Evolutionary conservation across 2,797 vertebrate species (phyloP).

Genomic region (Falco naumanni): DNA sequence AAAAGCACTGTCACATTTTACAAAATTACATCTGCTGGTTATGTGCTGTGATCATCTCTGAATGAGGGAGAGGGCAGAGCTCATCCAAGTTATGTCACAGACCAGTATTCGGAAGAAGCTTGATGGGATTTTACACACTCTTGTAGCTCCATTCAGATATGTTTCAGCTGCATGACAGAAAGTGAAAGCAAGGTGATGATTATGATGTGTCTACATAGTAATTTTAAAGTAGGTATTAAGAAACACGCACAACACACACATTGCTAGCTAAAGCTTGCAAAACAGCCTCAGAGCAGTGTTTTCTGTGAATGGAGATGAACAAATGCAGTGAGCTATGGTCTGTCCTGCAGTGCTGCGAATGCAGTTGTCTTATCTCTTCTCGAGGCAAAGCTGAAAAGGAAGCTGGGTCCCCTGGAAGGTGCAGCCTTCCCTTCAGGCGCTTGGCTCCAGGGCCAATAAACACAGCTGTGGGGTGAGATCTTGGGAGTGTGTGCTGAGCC

Average conservation of each 20-base stretch:
- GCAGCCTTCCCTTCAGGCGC: background rate
- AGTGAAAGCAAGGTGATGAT: background rate
- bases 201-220: background rate
- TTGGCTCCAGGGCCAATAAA: rapidly evolving
- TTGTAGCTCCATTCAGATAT: background rate
- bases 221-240: background rate
- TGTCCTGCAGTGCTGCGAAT: background rate
- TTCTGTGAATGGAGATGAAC: background rate
- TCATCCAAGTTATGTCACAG: background rate
- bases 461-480: background rate
- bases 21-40: conserved; percentile 10
- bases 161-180: background rate
- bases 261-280: background rate
- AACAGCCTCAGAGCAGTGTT: background rate
- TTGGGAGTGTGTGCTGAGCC: background rate
- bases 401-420: background rate
- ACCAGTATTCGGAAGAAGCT: background rate
- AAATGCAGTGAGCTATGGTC: background rate
- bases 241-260: background rate
- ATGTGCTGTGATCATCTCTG: conserved; percentile 17
- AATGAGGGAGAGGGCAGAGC: conserved; percentile 1
- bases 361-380: background rate
- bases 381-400: background rate
- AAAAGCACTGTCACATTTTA: conserved; percentile 46
- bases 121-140: background rate